Evolutionary conservation across 1,140 invertebrate genomes (phyloP), one percentile per base, ranked within the genome.

Genomic region (Holotrichia oblita): DNA sequence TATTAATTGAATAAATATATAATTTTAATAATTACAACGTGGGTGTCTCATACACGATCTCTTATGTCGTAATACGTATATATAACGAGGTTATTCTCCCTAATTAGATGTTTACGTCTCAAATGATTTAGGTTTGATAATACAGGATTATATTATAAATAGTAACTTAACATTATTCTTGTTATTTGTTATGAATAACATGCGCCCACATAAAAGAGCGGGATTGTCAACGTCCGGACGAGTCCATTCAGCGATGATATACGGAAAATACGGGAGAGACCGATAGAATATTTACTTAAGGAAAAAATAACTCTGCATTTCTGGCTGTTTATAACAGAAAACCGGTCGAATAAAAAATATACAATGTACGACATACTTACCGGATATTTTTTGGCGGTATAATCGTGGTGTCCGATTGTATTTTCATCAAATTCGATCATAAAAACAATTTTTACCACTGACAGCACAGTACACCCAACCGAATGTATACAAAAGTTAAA

Each of bases 401-500:
- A 81, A 81, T 82, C 77, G 76, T 80, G 80, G 79, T 85, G 85
- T 86, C 85, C 78, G 78, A 74, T 72, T 61, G 80, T 82, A 84
- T 82, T 85, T 83, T 82, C 83, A 80, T 82, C 75, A 82, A 86
- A 83, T 83, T 86, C 81, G 48, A 77, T 55, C 79, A 81, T 82
- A 85, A 84, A 84, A 78, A 82, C 55, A 82, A 81, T 82, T 80
- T 81, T 80, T 81, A 69, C 80, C 81, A 85, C 82, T 85, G 84
- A 85, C 86, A 86, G 82, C 84, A 85, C 83, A 82, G 79, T 83
- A 84, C 82, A 80, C 84, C 85, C 84, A 82, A 83, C 82, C 85
- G 83, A 86, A 85, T 86, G 85, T 86, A 85, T 82, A 86, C 84
- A 85, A 86, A 86, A 85, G 79, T 85, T 82, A 80, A 82, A 82